phyloP scores from a whole-genome alignment of 2,888 invertebrate genomes.

The Chymomyza fuscimana region DNA sequence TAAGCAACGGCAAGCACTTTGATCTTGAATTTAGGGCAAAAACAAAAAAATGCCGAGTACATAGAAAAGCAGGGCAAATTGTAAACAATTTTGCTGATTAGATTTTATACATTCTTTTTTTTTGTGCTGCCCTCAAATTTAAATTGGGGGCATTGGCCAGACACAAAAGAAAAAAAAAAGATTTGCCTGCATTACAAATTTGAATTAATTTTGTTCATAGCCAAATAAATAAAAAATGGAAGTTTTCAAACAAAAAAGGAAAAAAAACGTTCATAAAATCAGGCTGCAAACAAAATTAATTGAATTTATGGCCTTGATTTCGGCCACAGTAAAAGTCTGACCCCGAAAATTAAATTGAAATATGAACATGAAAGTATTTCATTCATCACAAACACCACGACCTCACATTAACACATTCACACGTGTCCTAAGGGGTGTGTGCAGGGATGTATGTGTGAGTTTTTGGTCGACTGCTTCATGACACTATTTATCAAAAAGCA shows the following conservation, averaged over 20 bases:
- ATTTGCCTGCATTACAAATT: conserved; percentile 18
- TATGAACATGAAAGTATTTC: conserved; percentile 67
- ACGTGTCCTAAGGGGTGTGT: conserved; percentile 23
- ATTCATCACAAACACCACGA: conserved; percentile 57
- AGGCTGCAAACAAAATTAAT: conserved; percentile 44
- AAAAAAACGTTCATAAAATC: conserved; percentile 39
- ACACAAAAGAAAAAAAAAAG: conserved; percentile 2
- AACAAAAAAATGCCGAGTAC: neutral
- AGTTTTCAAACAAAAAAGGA: neutral
- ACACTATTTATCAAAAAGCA: conserved; percentile 55
- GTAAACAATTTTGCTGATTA: conserved; percentile 40
- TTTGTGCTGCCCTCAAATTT: neutral
- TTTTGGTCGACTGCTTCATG: conserved; percentile 27
- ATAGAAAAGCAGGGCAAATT: conserved; percentile 18
- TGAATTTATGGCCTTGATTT: conserved; percentile 51
- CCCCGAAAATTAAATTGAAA: conserved; percentile 58
- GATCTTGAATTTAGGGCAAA: conserved; percentile 20
- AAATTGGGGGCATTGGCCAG: conserved; percentile 10
- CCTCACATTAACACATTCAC: conserved; percentile 70
- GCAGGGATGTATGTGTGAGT: conserved; percentile 15
- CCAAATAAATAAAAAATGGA: neutral
- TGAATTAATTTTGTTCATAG: conserved; percentile 42
- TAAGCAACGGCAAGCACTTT: conserved; percentile 14
- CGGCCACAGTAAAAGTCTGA: conserved; percentile 21
- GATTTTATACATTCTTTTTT: conserved; percentile 14